Base-by-base conservation (phyloP, 2,797 vertebrate genomes). In the Austrolebias charrua region DNA sequence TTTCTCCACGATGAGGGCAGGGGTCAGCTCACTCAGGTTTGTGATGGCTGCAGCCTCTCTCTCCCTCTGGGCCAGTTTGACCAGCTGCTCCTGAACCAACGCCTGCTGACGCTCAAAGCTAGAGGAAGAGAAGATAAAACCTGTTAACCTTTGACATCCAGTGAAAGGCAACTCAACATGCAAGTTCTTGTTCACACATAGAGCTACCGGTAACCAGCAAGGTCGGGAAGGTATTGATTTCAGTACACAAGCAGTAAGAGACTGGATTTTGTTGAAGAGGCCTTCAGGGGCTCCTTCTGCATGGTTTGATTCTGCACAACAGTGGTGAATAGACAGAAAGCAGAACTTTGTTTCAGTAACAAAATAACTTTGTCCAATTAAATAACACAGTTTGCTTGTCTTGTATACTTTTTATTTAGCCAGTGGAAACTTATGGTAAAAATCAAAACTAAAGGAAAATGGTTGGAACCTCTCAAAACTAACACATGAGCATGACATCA, bases 31-130 rank as follows among this genome's bases (percentile, higher is more conserved):
- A n/a, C 60, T 76, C 51, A 73, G 69, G 47, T 73, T 78, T 13
- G 60, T 18, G 24, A 48, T 53, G 43, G 80, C 81, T 33, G 89
- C 88, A 0, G 48, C 68, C 35, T 89, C 89, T 58, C 80, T 89
- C 75, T 97, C 96, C 79, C 79, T 92, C 69, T 89, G 92, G 44
- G 91, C 91, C 64, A 94, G 82, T 4, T 80, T 88, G 33, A 91
- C 77, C 77, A 95, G 40, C 69, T 96, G 93, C 57, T 97, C 95
- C 72, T 94, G 92, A 60, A 95, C 88, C 64, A 93, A 63, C 4
- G 93, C 91, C 82, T 95, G 94, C 15, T 96, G 94, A 48, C 63
- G 82, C 76, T 95, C 93, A 67, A 94, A 96, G 81, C 97, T 98
- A 56, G 45, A 2, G 43, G n/a, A 63, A 42, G 4, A 5, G 4